These are phyloP conservation scores for Trachelus stipa DNA, from an alignment of 2,888 invertebrate genomes.

Conservation along the genomic window DNA sequence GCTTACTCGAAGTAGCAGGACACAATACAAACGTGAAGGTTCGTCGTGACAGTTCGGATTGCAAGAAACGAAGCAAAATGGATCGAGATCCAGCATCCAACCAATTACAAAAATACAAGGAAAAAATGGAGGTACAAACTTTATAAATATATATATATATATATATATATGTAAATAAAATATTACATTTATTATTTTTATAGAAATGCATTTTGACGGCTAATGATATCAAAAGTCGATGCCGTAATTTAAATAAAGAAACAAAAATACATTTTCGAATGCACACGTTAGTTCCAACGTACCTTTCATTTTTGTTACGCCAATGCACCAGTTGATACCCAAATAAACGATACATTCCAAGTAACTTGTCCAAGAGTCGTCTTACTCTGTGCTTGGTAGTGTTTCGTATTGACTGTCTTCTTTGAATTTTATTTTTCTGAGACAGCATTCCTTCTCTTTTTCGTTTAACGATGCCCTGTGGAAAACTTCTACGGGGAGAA, in stretches of 20 bases:
- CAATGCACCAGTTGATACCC: too few species aligned
- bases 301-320: too few species aligned
- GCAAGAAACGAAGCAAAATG: constrained; percentile 51
- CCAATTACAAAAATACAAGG: constrained; percentile 75
- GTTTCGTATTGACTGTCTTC: not conserved
- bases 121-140: constrained; percentile 52
- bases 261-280: not conserved
- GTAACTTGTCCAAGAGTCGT: not conserved
- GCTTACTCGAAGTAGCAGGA: constrained; percentile 15
- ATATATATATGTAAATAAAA: too few species aligned
- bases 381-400: not conserved
- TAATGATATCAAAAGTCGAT: too few species aligned
- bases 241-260: too few species aligned
- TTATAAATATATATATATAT: too few species aligned
- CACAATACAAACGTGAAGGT: not conserved
- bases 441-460: not conserved
- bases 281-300: too few species aligned
- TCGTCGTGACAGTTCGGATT: constrained; percentile 5
- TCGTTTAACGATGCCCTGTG: not conserved
- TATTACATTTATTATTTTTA: too few species aligned
- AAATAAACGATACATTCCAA: too few species aligned
- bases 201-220: too few species aligned
- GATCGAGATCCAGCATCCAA: constrained; percentile 73
- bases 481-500: not conserved
- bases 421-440: not conserved